phyloP scores from a whole-genome alignment of 2,113 vertebrate genomes.

The Prunella fulvescens region DNA sequence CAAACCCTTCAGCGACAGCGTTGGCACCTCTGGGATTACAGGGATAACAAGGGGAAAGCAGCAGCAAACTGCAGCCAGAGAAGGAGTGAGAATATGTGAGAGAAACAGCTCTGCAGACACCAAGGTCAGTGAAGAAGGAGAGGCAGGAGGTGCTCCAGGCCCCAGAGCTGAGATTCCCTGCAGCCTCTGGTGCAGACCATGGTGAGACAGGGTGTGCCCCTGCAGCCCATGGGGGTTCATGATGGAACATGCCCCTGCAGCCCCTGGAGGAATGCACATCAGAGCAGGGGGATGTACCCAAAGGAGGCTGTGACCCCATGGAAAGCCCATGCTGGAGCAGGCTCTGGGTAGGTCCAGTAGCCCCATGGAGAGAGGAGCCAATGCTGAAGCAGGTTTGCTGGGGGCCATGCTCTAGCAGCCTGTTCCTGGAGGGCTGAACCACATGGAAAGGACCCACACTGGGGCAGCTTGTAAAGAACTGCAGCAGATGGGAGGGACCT shows the following conservation, averaged over 20 bases:
- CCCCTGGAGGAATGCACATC: accelerated
- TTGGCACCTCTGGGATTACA: not conserved
- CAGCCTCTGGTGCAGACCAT: accelerated
- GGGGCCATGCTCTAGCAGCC: not conserved
- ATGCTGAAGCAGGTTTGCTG: not conserved
- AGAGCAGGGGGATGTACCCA: not conserved
- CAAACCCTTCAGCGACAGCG: accelerated
- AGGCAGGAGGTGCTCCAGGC: not conserved
- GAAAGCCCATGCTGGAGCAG: not conserved
- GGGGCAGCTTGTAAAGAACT: not conserved
- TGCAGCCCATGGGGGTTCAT: accelerated
- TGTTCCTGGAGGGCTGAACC: not conserved
- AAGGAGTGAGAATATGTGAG: not conserved
- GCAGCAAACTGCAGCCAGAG: not conserved
- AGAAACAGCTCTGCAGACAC: not conserved
- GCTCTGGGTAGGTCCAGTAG: not conserved
- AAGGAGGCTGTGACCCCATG: not conserved
- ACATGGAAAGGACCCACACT: accelerated
- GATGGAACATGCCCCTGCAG: not conserved
- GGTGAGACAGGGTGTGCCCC: not conserved
- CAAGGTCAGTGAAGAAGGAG: not conserved
- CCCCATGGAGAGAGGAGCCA: not conserved
- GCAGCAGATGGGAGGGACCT: not conserved
- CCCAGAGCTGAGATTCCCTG: accelerated
- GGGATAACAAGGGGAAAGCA: not conserved